Evolutionary conservation across 2,113 vertebrate species (phyloP), one percentile per base, ranked within the genome.

Genomic region (Megaceryle maxima): DNA sequence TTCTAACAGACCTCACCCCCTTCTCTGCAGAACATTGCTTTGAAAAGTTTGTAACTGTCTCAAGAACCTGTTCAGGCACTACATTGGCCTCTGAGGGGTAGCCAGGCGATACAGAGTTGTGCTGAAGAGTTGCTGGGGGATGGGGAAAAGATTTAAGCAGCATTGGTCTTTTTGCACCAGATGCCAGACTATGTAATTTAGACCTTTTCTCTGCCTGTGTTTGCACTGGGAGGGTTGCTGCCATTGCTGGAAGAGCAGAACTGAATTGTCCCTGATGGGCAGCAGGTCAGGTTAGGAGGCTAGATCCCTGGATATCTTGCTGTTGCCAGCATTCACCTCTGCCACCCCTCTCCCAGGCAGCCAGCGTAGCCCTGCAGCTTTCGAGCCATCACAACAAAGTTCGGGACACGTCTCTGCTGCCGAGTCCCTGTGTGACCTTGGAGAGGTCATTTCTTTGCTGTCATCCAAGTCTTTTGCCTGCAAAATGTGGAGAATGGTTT

Each of bases 371-470:
- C 50, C 69, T 59, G 60, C 62, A 70, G 69, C 73, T 87, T 90
- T 35, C 0, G 0, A 88, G 73, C 64, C 11, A 1, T 39, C 10
- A 12, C 3, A 8, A 39, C 75, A 0, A 3, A 86, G 68, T 37
- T 88, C 75, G 92, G 86, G 16, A 81, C 78, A 44, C 2, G 4
- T 74, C 62, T 86, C 66, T 83, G 59, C 80, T 84, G 51, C 44
- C 0, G 3, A 89, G 67, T 80, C 78, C 63, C 50, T 2, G 2
- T 0, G 3, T 94, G 83, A 93, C 93, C 92, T 97, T 96, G 94
- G 48, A 67, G 85, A 77, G 92, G 95, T 94, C 77, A 39, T 41
- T 84, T 72, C 89, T 89, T 60, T 86, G 87, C 93, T 89, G 91
- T 70, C 1, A 0, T 92, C 70, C 1, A 0, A 77, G 63, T 79